Evolutionary conservation across 2,797 vertebrate genomes (phyloP), one percentile per base, ranked within the genome.

Genomic region (Esox lucius): DNA sequence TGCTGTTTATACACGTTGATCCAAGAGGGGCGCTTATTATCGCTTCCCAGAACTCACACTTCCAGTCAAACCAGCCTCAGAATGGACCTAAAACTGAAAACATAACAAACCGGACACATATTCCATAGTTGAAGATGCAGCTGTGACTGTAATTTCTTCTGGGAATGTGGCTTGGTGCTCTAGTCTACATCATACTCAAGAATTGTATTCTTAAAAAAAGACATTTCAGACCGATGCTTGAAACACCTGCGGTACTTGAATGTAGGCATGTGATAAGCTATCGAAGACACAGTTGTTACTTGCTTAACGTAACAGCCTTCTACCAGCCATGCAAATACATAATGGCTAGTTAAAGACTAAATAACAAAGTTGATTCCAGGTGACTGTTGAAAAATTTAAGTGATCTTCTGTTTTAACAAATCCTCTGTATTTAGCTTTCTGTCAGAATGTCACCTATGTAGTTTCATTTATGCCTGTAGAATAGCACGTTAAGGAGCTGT

Each of bases 1-100:
- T 89, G 90, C 86, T 92, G 92, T 93, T 93, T 93, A 13, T 46
- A 91, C 90, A 93, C 79, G 85, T 83, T 78, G 83, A 89, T 90
- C 80, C 90, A 61, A 84, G 88, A 89, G 89, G 91, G 82, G 77
- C 76, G 81, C 91, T 94, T 87, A 90, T 92, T 93, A 93, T 83
- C 26, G 78, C 81, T 73, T 86, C 9, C 66, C 31, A 46, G 11
- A 71, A n/a, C 4, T 12, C 48, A 59, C 9, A 71, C 51, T 19
- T 31, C 26, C 26, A 70, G 5, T 22, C 7, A 56, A 22, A 56
- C 35, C 28, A 1, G 62, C 68, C 35, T 13, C 31, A 70, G 42
- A 49, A 68, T 69, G 28, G 65, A n/a, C 53, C 42, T 17, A 19
- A 65, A 17, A 76, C 69, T 66, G 39, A 51, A 3, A 28, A 81